Base-by-base conservation (phyloP, 2,797 vertebrate genomes). In the Hydrophis major region DNA sequence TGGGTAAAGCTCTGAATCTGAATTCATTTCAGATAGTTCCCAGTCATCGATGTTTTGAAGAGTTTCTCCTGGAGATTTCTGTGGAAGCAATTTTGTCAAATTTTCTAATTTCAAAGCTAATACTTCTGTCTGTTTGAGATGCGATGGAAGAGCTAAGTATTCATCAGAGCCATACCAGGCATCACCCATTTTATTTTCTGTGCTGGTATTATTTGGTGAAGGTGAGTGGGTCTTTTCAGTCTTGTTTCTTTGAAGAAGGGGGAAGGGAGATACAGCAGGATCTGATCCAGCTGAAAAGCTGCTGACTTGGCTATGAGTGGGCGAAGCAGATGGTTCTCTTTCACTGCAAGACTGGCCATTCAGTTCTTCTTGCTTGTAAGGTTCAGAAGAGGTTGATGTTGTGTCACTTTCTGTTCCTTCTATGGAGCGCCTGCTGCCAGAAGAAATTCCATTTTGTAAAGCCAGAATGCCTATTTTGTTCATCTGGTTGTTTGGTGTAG, bases 121-220 rank as follows among this genome's bases (percentile, higher is more conserved):
- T 90, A 99, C 98, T 98, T 99, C 99, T 0, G 99, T 99, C 97
- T 99, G 98, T 53, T 96, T 98, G 59, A 99, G 98, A 94, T 99
- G 99, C 74, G 98, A 98, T 0, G 99, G 99, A 61, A 99, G 98
- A 0, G 99, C 98, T 95, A 99, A 97, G 96, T 99, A 99, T 96
- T 99, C 99, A 47, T 99, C 99, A 0, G 99, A 99, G 22, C 99
- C 99, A 47, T 98, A 99, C 99, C 99, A 99, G 91, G 97, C 97
- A 56, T 98, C 98, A 66, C 95, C 97, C 50, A 97, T 97, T 89
- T 98, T 97, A 86, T 93, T 94, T 1, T 0, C 96, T 90, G 95
- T 97, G 53, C 96, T 89, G 87, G 93, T n/a, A 0, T 92, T 94
- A 61, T 89, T 91, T 60, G 96, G 90, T 86, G 96, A 89, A 22